Evolutionary conservation across 2,113 vertebrate genomes (phyloP).

Genomic region (pig (Sus scrofa)): DNA sequence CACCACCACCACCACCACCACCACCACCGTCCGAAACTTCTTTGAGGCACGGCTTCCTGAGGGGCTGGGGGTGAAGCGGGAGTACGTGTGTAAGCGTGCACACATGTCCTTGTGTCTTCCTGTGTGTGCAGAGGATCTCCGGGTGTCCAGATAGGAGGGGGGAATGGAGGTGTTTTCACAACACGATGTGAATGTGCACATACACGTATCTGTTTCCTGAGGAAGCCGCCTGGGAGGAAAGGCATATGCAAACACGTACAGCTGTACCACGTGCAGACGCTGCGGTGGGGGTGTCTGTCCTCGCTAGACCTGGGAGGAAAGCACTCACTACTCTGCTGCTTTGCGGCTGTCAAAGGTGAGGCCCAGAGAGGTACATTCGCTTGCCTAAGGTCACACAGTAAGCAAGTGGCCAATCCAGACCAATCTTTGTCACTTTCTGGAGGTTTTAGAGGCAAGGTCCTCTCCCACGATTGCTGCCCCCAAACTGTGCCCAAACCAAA

Average conservation of each 20-base stretch:
- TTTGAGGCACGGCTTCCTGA: neutral
- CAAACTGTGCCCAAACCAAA: neutral
- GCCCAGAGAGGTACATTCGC: neutral
- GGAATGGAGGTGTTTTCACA: neutral
- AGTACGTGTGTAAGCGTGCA: neutral
- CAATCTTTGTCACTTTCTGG: neutral
- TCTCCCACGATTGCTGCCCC: neutral
- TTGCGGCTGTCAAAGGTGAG: neutral
- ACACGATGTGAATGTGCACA: neutral
- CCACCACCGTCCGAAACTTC: neutral
- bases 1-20: neutral
- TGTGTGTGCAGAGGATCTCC: neutral
- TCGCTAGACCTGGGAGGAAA: neutral
- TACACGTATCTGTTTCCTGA: slow-evolving; percentile 26
- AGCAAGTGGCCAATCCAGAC: neutral
- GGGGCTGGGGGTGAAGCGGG: neutral
- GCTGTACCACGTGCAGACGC: rapidly evolving
- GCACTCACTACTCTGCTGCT: neutral
- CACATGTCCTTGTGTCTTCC: neutral
- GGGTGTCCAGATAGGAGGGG: neutral
- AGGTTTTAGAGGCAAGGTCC: neutral
- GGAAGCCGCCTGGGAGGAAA: neutral
- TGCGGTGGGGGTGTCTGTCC: neutral
- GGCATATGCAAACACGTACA: neutral
- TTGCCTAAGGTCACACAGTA: slow-evolving; percentile 29